Base-by-base conservation (phyloP, 2,797 vertebrate genomes). In the Myotis myotis region DNA sequence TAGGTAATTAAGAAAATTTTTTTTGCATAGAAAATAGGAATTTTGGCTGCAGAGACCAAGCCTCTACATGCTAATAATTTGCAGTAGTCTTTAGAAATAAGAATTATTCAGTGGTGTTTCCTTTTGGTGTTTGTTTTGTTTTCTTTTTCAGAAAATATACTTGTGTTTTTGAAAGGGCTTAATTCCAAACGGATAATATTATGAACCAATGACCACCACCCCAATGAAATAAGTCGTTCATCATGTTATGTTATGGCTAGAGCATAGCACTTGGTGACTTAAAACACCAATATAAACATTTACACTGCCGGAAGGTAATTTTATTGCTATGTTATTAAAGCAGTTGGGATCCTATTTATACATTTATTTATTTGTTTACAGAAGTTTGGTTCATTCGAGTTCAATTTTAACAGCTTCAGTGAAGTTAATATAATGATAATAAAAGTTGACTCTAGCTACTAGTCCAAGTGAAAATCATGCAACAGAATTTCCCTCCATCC, bases 341-440 rank as follows among this genome's bases (percentile, higher is more conserved):
- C n/a, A 23, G 19, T 76, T 66, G 75, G 71, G 93, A 92, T 44
- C 13, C 86, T 93, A 95, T 93, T 94, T 92, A 92, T 94, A 53
- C 70, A 51, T 74, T 86, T 94, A 88, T 95, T 92, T 96, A 96
- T 95, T 95, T 96, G 86, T 94, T 91, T 95, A 74, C 36, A 91
- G 72, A 81, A 70, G 22, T 89, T 87, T 86, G 74, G 3, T 87
- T 97, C 41, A 33, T 89, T 87, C 36, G 0, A 76, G 30, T 84
- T 95, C 80, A 95, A 47, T 92, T 94, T 92, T 92, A 91, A 85
- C 38, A 84, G 72, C 51, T 89, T 89, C 87, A 93, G 30, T 87
- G 79, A 96, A 91, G 71, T 87, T 80, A 92, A n/a, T 85, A 23
- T 38, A 92, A 79, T 83, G 55, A 30, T 95, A 78, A 64, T n/a